Base-by-base conservation (phyloP, 2,797 vertebrate genomes). In the Heterohyrax brucei region DNA sequence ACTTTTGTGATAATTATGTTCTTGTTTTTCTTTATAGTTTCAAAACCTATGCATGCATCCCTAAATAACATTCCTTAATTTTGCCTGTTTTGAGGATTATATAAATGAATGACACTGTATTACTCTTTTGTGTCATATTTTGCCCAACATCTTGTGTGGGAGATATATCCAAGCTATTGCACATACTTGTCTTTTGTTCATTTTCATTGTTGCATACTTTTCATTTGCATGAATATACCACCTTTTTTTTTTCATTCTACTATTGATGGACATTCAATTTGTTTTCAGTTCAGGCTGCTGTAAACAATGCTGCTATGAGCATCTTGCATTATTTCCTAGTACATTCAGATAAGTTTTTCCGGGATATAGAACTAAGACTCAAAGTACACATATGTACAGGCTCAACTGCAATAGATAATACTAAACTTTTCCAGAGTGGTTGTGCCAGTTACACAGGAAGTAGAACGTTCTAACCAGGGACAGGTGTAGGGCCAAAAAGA, bases 11-110 rank as follows among this genome's bases (percentile, higher is more conserved):
- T 89, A 79, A 84, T 76, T 83, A 10, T 50, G 82, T 85, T 30
- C 73, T 73, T 56, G 13, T 80, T 84, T 96, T 82, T 68, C 61
- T 78, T 72, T 80, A 85, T 39, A 73, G 50, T 72, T 68, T 77
- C 44, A 92, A 39, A 87, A 72, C 48, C 10, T 86, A 56, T 24
- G 9, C 61, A 50, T 80, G 30, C 30, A 73, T 93, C 59, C 19
- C 10, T 91, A 89, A 96, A 61, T 14, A 91, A 70, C 24, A 94
- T 44, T 86, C 48, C 13, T 90, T 89, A 78, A 66, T 50, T 89
- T 87, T 64, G 56, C 89, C 48, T 79, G 13, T 39, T 92, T 91
- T 75, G n/a, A 76, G 53, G 30, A 75, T 93, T 87, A 61, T 87
- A 10, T 68, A 93, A 84, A 61, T n/a, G 14, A 33, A 78, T 90